A percentile compares a stretch with the other conserved stretches of the same genome.
Evolutionary conservation across 2,888 invertebrate species (phyloP).

Genomic region (Acleris literana): DNA sequence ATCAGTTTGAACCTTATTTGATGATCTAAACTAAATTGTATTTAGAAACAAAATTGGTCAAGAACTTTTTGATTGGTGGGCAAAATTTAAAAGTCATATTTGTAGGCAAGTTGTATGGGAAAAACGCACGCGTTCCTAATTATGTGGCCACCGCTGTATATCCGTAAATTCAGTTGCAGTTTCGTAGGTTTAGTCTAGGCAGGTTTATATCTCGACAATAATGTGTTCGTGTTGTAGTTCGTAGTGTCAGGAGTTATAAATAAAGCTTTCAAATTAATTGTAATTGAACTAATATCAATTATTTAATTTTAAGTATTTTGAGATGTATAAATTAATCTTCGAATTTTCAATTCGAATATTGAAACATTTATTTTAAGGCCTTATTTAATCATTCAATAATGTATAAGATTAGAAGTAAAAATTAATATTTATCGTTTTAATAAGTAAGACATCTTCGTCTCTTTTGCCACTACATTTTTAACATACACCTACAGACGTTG

Average conservation of each 20-base stretch:
- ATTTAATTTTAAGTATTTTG: constrained; percentile 7
- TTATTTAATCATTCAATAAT: too few species aligned
- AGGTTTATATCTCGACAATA: constrained; percentile 50
- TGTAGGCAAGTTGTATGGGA: too few species aligned
- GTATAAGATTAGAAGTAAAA: not conserved
- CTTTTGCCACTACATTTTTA: constrained; percentile 4
- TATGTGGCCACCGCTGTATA: too few species aligned
- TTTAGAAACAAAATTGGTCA: too few species aligned
- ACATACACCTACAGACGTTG: constrained; percentile 42
- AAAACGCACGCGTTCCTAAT: too few species aligned
- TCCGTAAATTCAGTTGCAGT: constrained; percentile 9
- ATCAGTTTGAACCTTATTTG: too few species aligned
- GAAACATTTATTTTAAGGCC: too few species aligned
- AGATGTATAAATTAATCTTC: constrained; percentile 5
- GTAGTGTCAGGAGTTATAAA: constrained; percentile 44
- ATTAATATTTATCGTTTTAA: not conserved
- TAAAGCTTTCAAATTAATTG: constrained; percentile 39
- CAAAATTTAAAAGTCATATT: too few species aligned
- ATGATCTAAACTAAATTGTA: too few species aligned
- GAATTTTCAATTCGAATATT: not conserved
- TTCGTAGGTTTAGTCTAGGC: constrained; percentile 18
- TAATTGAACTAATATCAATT: not conserved
- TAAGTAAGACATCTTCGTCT: not conserved
- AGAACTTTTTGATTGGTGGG: too few species aligned
- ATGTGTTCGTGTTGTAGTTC: constrained; percentile 45